These are phyloP conservation scores for Meloidogyne floridensis DNA, from an alignment of 1,140 invertebrate species.

Conservation along the genomic window DNA sequence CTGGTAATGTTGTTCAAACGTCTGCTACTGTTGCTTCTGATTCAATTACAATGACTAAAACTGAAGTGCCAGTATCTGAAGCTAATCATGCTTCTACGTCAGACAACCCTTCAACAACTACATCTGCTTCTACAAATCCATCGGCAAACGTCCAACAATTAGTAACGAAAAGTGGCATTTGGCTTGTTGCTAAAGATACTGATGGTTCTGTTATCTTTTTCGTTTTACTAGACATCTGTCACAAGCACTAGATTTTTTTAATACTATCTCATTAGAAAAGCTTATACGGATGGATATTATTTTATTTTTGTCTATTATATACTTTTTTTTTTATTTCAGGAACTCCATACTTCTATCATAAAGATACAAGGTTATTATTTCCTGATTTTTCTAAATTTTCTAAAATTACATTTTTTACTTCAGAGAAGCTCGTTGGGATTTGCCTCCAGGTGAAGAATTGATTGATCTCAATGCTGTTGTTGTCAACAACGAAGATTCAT, in stretches of 20 bases:
- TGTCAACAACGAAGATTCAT: neutral
- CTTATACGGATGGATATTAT: neutral
- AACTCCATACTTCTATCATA: slow-evolving; percentile 24
- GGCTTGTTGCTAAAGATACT: slow-evolving; percentile 19
- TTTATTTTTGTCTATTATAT: neutral
- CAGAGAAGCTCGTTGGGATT: slow-evolving; percentile 24
- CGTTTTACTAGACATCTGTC: too few relatives aligned
- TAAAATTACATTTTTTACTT: neutral
- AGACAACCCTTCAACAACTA: neutral
- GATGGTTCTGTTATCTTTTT: neutral
- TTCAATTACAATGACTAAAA: neutral
- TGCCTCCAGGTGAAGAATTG: slow-evolving; percentile 26
- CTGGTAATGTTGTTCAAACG: neutral
- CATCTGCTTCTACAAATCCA: neutral
- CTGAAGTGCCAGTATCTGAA: neutral
- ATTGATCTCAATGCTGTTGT: slow-evolving; percentile 15
- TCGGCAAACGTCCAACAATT: neutral
- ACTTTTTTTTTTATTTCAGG: neutral
- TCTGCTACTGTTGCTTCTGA: neutral
- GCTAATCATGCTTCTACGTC: neutral
- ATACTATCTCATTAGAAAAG: too few relatives aligned
- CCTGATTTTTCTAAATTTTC: neutral
- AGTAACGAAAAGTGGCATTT: slow-evolving; percentile 22
- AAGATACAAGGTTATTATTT: slow-evolving; percentile 18
- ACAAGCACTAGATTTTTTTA: too few relatives aligned